Conservation (phyloP, 2,797 vertebrate genomes). For the Silurus aristotelis region DNA sequence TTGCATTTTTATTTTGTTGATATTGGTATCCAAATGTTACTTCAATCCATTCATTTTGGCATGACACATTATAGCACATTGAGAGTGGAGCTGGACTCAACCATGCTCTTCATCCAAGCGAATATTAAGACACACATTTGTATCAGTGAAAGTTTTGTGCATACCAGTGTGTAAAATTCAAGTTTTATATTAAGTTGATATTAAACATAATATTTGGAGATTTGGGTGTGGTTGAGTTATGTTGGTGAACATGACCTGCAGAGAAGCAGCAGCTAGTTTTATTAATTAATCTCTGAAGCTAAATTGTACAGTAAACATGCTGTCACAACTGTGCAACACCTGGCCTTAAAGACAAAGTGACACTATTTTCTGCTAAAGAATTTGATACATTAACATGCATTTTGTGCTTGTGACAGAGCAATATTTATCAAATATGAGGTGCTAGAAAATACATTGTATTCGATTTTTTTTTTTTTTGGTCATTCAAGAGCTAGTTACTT, state of each 20-base stretch:
- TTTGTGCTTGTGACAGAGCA: neutral
- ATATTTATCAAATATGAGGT: neutral
- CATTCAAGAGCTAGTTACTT: constrained; percentile 9
- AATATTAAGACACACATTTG: neutral
- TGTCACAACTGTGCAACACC: neutral
- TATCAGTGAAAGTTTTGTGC: neutral
- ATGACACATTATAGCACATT: neutral
- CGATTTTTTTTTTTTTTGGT: too few species aligned
- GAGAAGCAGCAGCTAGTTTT: neutral
- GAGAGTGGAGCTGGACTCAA: neutral
- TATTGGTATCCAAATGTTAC: neutral
- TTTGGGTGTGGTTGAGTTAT: neutral
- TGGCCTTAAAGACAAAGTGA: neutral
- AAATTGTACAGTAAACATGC: neutral
- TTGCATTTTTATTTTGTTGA: neutral
- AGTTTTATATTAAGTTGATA: too few species aligned
- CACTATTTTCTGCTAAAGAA: neutral
- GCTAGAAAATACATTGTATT: neutral
- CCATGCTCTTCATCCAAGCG: neutral
- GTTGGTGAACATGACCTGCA: neutral
- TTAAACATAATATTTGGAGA: neutral
- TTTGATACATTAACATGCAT: neutral
- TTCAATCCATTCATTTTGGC: neutral
- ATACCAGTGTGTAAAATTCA: neutral
- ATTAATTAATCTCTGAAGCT: neutral